These are phyloP conservation scores for Spongilla lacustris DNA, from an alignment of 37 sponge, comb jelly and placozoan genomes.

Conservation along the genomic window DNA sequence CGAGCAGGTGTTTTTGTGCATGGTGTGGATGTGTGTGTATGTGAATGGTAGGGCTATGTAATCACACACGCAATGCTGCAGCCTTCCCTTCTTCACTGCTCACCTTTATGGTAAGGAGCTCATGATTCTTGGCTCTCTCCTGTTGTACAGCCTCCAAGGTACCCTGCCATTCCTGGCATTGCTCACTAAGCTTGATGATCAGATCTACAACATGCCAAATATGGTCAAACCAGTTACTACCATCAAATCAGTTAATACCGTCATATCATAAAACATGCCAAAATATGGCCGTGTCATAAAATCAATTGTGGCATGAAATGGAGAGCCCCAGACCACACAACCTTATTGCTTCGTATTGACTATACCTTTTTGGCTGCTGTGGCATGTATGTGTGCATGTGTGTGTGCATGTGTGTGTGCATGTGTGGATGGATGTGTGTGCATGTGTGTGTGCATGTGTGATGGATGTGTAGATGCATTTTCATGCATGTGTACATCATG, in stretches of 20 bases:
- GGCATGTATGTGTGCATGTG: too few species aligned
- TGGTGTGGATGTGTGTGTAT: neutral
- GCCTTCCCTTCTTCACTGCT: neutral
- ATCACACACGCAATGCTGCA: too few species aligned
- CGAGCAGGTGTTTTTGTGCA: neutral
- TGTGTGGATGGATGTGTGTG: constrained; percentile 9
- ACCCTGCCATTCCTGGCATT: constrained; percentile 40
- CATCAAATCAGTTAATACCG: too few species aligned
- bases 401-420: neutral
- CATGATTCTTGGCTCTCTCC: constrained; percentile 25
- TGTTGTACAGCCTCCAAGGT: constrained; percentile 43
- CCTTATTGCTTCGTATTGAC: too few species aligned
- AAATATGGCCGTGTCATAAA: too few species aligned
- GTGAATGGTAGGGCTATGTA: neutral
- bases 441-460: neutral
- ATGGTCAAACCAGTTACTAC: too few species aligned
- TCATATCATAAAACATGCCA: neutral
- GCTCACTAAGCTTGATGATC: constrained; percentile 14
- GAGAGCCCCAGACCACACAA: too few species aligned
- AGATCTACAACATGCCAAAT: neutral
- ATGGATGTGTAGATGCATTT: neutral
- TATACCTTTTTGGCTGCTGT: too few species aligned
- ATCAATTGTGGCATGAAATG: too few species aligned
- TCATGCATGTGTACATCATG: neutral
- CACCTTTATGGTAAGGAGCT: constrained; percentile 23